Conservation (phyloP, 2,888 invertebrate genomes). For the Vanessa cardui region DNA sequence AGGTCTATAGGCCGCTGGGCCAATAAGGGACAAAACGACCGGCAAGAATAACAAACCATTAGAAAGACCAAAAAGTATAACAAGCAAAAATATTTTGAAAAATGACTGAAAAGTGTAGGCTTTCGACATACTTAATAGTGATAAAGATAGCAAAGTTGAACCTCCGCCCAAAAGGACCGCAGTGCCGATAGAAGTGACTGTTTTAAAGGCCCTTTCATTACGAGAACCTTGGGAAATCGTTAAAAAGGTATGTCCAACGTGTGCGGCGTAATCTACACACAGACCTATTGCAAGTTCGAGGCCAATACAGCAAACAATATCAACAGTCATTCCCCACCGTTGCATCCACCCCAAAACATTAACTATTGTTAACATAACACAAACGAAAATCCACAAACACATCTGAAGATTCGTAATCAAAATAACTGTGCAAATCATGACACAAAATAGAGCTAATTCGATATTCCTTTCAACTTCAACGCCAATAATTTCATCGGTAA, state of each 20-base stretch:
- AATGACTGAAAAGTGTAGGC: slow-evolving; percentile 91
- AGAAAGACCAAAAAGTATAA: slow-evolving; percentile 90
- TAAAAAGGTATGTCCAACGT: slow-evolving; percentile 91
- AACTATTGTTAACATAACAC: slow-evolving; percentile 88
- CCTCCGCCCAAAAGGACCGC: slow-evolving; percentile 91
- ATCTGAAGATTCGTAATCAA: slow-evolving; percentile 90
- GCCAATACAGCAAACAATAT: slow-evolving; percentile 91
- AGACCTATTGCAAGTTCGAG: slow-evolving; percentile 91
- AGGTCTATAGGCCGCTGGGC: slow-evolving; percentile 82
- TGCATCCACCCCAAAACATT: slow-evolving; percentile 91
- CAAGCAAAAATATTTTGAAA: slow-evolving; percentile 88
- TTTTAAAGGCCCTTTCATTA: slow-evolving; percentile 83
- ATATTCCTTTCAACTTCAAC: slow-evolving; percentile 90
- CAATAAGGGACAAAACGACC: slow-evolving; percentile 88
- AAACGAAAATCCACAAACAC: slow-evolving; percentile 90
- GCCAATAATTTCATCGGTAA: slow-evolving; percentile 89
- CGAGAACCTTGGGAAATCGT: slow-evolving; percentile 80
- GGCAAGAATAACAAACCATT: slow-evolving; percentile 90
- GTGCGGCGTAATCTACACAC: slow-evolving; percentile 92
- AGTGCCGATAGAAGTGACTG: slow-evolving; percentile 88
- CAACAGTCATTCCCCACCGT: slow-evolving; percentile 91
- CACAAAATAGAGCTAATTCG: slow-evolving; percentile 88
- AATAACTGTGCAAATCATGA: slow-evolving; percentile 89
- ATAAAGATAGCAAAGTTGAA: slow-evolving; percentile 88
- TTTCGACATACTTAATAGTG: slow-evolving; percentile 86